Evolutionary conservation across 2,113 vertebrate genomes (phyloP).

Genomic region (pig (Sus scrofa)): DNA sequence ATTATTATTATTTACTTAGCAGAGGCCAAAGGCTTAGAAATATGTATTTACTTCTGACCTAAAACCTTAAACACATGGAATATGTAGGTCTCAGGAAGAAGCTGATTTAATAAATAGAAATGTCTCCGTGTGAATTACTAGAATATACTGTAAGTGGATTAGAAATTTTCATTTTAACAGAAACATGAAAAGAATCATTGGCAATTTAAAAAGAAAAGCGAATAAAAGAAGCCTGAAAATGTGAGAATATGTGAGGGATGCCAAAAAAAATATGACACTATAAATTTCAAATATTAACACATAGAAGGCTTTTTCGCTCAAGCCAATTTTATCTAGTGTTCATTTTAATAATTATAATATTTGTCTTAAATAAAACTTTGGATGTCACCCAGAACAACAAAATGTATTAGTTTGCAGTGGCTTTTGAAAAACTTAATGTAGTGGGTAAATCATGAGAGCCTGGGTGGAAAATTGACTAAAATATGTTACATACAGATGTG

Average conservation of each 20-base stretch:
- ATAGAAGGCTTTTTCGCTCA: not conserved
- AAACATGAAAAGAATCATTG: not conserved
- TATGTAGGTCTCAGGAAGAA: not conserved
- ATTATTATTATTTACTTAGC: not conserved
- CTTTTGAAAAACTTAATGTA: not conserved
- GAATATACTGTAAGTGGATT: not conserved
- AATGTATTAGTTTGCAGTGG: not conserved
- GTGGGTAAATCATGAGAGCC: not conserved
- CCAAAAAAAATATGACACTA: not conserved
- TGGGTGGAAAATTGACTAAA: not conserved
- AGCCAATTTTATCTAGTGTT: not conserved
- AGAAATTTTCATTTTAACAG: slow-evolving; percentile 27
- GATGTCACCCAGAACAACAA: not conserved
- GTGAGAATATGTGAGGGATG: not conserved
- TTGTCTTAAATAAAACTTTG: not conserved
- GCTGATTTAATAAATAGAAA: not conserved
- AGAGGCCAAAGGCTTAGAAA: not conserved
- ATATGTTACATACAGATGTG: not conserved
- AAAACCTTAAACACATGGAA: not conserved
- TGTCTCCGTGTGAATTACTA: not conserved
- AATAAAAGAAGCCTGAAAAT: not conserved
- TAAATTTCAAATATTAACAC: not conserved
- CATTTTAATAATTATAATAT: slow-evolving; percentile 15
- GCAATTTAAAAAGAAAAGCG: not conserved
- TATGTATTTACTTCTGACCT: slow-evolving; percentile 34